Conservation (phyloP, 1,140 invertebrate species). For the Diabrotica virgifera region DNA sequence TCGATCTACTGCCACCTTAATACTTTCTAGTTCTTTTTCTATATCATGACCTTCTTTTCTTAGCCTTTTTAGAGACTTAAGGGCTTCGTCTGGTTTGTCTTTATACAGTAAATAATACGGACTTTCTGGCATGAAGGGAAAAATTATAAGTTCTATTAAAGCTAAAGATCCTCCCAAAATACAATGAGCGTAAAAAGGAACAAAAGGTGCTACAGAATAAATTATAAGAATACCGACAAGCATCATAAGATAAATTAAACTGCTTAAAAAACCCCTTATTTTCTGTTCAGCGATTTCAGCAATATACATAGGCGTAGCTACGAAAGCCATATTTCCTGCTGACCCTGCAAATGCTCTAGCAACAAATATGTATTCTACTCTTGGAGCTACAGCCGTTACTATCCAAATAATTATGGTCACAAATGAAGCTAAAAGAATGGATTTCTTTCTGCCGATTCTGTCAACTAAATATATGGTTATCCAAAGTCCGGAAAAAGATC, state of each 20-base stretch:
- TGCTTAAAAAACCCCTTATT: constrained; percentile 39
- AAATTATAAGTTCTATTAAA: constrained; percentile 30
- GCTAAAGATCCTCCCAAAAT: constrained; percentile 36
- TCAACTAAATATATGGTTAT: constrained; percentile 56
- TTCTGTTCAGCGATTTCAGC: constrained; percentile 44
- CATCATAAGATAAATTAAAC: constrained; percentile 41
- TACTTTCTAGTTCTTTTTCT: constrained; percentile 51
- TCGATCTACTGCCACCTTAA: constrained; percentile 37
- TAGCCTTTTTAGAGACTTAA: constrained; percentile 53
- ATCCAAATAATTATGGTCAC: constrained; percentile 64
- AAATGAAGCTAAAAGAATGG: constrained; percentile 55
- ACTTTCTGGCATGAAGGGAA: constrained; percentile 42
- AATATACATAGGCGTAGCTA: constrained; percentile 43
- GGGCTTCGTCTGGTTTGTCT: constrained; percentile 51
- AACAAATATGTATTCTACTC: constrained; percentile 50
- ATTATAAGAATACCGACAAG: constrained; percentile 37
- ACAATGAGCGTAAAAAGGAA: constrained; percentile 34
- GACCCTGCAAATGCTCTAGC: constrained; percentile 47
- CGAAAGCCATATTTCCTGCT: constrained; percentile 32
- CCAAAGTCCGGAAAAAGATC: constrained; percentile 59
- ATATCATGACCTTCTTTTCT: constrained; percentile 49
- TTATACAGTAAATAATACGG: constrained; percentile 40
- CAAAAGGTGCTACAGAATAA: constrained; percentile 38
- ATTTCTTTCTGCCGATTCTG: constrained; percentile 60
- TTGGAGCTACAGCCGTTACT: constrained; percentile 52